Conservation (phyloP, 2,888 invertebrate species). For the Zaprionus obscuricornis region DNA sequence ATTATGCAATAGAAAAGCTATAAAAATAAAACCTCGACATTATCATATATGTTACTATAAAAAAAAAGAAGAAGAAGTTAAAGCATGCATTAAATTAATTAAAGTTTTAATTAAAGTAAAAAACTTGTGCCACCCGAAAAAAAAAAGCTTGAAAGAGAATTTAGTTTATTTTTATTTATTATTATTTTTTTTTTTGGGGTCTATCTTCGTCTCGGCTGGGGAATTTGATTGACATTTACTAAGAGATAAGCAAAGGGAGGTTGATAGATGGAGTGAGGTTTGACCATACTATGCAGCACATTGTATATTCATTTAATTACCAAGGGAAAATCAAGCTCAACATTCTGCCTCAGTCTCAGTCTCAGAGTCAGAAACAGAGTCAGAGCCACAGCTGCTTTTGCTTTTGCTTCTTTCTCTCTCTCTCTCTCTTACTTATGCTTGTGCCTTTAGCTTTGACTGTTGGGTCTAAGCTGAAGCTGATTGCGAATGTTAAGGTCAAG, state of each 20-base stretch:
- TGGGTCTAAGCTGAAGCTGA: constrained; percentile 29
- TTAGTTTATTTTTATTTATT: too few relatives aligned
- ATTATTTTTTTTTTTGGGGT: too few relatives aligned
- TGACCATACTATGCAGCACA: constrained; percentile 1
- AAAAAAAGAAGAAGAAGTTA: too few relatives aligned
- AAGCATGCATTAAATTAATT: constrained; percentile 34
- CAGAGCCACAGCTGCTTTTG: too few relatives aligned
- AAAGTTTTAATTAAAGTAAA: constrained; percentile 37
- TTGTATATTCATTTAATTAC: constrained; percentile 25
- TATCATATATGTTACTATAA: constrained; percentile 10
- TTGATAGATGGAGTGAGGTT: not conserved
- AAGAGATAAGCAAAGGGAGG: constrained; percentile 22
- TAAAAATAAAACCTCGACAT: not conserved
- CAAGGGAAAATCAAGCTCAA: constrained; percentile 4
- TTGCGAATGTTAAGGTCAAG: constrained; percentile 55
- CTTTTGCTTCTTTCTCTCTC: too few relatives aligned
- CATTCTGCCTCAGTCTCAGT: too few relatives aligned
- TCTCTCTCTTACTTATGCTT: too few relatives aligned
- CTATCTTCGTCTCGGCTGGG: constrained; percentile 14
- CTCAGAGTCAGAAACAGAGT: too few relatives aligned
- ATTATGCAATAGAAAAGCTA: constrained; percentile 28
- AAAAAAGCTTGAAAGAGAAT: constrained; percentile 14
- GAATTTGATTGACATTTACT: constrained; percentile 31
- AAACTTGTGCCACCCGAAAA: too few relatives aligned
- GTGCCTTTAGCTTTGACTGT: too few relatives aligned